These are phyloP conservation scores for Sparidentex hasta DNA, from an alignment of 2,797 vertebrate genomes.

Conservation along the genomic window DNA sequence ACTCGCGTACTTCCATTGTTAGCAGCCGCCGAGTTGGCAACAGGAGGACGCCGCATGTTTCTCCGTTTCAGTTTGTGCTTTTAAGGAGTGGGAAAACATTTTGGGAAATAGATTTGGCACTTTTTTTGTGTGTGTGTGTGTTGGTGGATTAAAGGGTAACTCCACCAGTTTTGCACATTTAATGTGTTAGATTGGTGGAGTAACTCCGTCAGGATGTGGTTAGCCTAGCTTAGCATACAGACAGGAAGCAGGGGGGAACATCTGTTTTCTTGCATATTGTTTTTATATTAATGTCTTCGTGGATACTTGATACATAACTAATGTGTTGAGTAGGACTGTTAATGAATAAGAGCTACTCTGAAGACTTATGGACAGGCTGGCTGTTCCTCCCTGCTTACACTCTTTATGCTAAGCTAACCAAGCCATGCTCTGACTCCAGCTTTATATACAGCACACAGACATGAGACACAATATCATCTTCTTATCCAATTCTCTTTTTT, in stretches of 20 bases:
- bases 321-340: no score
- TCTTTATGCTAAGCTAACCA: conserved; percentile 3
- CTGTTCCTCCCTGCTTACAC: neutral
- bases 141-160: neutral
- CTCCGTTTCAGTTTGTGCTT: conserved; percentile 1
- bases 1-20: neutral
- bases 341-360: no score
- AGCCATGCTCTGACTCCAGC: neutral
- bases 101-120: neutral
- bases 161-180: no score
- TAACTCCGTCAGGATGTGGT: neutral
- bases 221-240: conserved; percentile 29
- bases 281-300: neutral
- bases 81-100: conserved; percentile 3
- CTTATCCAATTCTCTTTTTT: neutral
- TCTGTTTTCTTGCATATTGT: no score
- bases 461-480: neutral
- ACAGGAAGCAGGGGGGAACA: neutral
- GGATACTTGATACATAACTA: no score
- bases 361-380: neutral
- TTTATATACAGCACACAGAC: neutral
- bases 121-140: no score
- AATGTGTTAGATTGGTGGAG: no score
- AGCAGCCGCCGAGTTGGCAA: neutral
- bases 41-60: conserved; percentile 27